phyloP scores from a whole-genome alignment of 2,113 vertebrate genomes.

The Pithys albifrons region DNA sequence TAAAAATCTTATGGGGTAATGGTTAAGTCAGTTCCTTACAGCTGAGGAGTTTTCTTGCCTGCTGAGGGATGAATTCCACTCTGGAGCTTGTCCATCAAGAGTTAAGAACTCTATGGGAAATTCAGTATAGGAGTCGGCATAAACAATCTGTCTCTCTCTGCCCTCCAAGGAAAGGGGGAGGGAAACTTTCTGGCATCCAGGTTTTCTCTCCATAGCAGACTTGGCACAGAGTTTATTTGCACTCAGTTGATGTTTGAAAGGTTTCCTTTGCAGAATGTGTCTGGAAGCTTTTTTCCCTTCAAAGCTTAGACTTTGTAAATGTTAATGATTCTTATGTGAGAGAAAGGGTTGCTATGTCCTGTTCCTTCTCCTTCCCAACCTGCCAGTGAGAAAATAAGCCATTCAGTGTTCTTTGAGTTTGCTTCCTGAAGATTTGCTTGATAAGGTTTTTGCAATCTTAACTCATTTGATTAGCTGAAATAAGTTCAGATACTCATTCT shows the following conservation, averaged over 20 bases:
- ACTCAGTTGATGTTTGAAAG: neutral
- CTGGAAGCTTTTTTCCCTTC: conserved; percentile 18
- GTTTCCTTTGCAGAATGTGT: neutral
- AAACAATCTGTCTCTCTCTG: neutral
- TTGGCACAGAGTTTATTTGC: neutral
- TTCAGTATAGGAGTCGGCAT: neutral
- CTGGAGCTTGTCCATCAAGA: neutral
- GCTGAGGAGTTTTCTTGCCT: neutral
- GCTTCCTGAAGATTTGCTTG: neutral
- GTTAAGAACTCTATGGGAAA: neutral
- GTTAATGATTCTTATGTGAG: neutral
- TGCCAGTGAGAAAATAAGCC: neutral
- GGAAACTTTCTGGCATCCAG: neutral
- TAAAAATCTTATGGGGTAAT: neutral
- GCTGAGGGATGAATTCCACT: neutral
- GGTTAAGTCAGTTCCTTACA: neutral
- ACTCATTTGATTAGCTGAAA: neutral
- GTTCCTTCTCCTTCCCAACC: neutral
- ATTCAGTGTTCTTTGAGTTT: neutral
- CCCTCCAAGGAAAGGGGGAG: neutral
- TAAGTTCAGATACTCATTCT: neutral
- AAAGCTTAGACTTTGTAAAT: conserved; percentile 3
- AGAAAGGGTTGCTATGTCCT: neutral
- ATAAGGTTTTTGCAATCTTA: neutral
- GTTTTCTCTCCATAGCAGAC: neutral